Evolutionary conservation across 2,113 vertebrate species (phyloP).

Genomic region (Corythornis madagascariensis): DNA sequence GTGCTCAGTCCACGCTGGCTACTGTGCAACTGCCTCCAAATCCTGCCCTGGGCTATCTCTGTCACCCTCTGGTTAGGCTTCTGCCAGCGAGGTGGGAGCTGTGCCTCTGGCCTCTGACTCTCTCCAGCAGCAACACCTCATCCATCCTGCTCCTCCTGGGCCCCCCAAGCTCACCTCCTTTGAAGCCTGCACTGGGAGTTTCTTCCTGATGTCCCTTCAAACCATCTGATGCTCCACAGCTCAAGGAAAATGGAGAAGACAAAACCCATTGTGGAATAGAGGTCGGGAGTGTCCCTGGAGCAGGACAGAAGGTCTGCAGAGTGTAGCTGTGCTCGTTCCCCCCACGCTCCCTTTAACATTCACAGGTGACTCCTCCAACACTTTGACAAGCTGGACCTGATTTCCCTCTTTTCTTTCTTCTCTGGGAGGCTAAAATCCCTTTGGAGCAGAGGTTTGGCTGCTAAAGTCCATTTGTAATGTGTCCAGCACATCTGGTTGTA

Average conservation of each 20-base stretch:
- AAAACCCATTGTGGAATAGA: not conserved
- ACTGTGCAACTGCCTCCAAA: not conserved
- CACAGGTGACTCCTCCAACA: not conserved
- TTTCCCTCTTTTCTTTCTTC: not conserved
- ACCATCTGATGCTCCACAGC: not conserved
- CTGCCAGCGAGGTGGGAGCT: not conserved
- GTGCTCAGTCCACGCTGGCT: not conserved
- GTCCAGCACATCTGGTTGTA: not conserved
- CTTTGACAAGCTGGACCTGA: not conserved
- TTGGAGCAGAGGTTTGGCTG: not conserved
- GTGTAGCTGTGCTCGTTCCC: not conserved
- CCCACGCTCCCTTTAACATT: not conserved
- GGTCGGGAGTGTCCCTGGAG: not conserved
- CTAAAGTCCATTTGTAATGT: not conserved
- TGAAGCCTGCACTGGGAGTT: conserved; percentile 1
- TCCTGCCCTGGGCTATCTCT: not conserved
- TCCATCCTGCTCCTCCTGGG: not conserved
- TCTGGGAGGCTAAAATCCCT: not conserved
- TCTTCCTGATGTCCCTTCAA: not conserved
- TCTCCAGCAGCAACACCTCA: not conserved
- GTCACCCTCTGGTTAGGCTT: not conserved
- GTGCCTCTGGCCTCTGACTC: not conserved
- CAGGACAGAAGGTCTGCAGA: not conserved
- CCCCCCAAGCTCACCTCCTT: not conserved
- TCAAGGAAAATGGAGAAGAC: not conserved